Evolutionary conservation across 2,113 vertebrate species (phyloP), one percentile per base, ranked within the genome.

Genomic region (Ceyx margarethae): DNA sequence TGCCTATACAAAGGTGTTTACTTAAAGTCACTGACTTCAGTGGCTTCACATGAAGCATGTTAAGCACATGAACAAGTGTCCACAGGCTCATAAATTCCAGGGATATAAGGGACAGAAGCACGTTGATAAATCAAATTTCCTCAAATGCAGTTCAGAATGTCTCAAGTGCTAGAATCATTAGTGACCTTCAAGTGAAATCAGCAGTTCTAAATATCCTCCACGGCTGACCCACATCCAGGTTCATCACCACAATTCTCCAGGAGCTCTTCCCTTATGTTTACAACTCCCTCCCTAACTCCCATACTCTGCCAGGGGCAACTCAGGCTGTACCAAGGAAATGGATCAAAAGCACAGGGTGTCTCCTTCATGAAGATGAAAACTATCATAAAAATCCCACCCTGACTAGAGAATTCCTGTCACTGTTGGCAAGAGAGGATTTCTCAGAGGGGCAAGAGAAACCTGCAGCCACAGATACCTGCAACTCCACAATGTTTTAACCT

Each of bases 1-100:
- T 74, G 92, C 87, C 89, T 78, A 56, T 18, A 51, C 75, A 85
- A 91, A 92, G 71, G 43, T 66, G 67, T 74, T 85, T 79, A 74
- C 56, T 76, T 74, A 79, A 45, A 81, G 81, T 46, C 94, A 90
- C 37, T 48, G 51, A 85, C 67, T 85, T 89, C 78, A 91, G 64
- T 51, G 80, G 64, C 66, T 94, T 89, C 48, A 28, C 5, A 10
- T 40, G 72, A 61, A 84, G 74, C 45, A 57, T 7, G n/a, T 79
- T 69, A 84, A 87, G 60, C 54, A 56, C 29, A 43, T 4, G 40
- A 94, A 85, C 21, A 23, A 94, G 67, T 25, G 68, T 50, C 56
- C 57, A 28, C 35, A 80, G 74, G 75, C 72, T 80, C 50, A 73
- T 19, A 77, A 87, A 92, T 93, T 87, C 64, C 65, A 60, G 16